Evolutionary conservation across 2,113 vertebrate species (phyloP), one percentile per base, ranked within the genome.

Genomic region (Channa maculata): DNA sequence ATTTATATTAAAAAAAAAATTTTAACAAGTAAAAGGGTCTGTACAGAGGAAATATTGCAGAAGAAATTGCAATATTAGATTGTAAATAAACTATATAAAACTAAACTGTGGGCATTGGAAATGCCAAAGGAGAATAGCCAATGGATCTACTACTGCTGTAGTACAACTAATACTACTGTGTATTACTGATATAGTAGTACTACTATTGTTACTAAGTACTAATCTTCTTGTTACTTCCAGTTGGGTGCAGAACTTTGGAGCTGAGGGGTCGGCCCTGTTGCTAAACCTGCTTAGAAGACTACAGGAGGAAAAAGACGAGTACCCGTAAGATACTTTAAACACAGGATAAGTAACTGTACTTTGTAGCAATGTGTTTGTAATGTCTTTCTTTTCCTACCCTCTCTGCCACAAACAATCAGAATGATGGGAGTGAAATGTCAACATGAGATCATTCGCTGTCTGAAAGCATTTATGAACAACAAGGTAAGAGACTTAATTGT

Each of bases 391-490:
- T 49, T 3, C 70, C 2, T 53, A 5, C 76, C 13, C 45, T 49
- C 14, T 34, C 8, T 82, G 10, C 71, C 13, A 33, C 55, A 46
- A 74, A 43, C 5, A 70, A 44, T 44, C 54, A 91, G 89, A 71
- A 48, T 46, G 33, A 82, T 88, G 39, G 91, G 91, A 49, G 89
- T 91, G 2, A 95, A 94, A 89, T 95, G 95, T 88, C 94, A 97
- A 72, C 94, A 96, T 55, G 96, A 97, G 86, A 95, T 97, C 75
- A 96, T 97, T 83, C 92, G 95, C 51, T 98, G 96, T 87, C 93
- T 97, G 36, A 97, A 97, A 91, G 95, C 96, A 55, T 97, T 97
- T 73, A 97, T 97, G 97, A 97, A 97, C 86, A 97, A 97, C 89
- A 96, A 95, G 94, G 96, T 96, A 69, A 93, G 89, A 52, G 6